phyloP scores from a whole-genome alignment of 1,140 invertebrate species.

The Pseudobourletiella spinata region DNA sequence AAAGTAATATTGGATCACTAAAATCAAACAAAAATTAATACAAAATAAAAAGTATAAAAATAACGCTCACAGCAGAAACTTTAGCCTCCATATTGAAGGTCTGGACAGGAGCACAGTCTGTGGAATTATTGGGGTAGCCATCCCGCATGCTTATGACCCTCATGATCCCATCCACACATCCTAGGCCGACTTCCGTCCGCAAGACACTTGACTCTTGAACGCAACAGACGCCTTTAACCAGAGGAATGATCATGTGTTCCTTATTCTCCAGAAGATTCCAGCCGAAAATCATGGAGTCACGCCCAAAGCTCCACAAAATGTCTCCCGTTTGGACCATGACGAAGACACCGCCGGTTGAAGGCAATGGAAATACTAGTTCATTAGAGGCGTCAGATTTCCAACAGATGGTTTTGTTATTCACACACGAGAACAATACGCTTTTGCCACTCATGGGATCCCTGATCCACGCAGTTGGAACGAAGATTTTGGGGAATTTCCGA shows the following conservation, averaged over 20 bases:
- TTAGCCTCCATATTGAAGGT: constrained; percentile 24
- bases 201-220: constrained; percentile 12
- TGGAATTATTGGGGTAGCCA: constrained; percentile 12
- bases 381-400: neutral
- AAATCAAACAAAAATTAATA: constrained; percentile 1
- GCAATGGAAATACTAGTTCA: neutral
- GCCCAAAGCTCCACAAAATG: constrained; percentile 23
- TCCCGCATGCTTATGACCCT: constrained; percentile 11
- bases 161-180: constrained; percentile 21
- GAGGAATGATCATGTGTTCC: constrained; percentile 20
- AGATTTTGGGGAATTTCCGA: constrained; percentile 3
- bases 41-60: neutral
- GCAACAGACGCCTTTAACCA: constrained; percentile 18
- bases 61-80: constrained; percentile 24
- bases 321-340: constrained; percentile 26
- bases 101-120: constrained; percentile 6
- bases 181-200: constrained; percentile 10
- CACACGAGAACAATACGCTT: neutral
- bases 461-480: constrained; percentile 7
- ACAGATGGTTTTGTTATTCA: neutral
- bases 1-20: neutral
- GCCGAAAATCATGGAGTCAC: constrained; percentile 27
- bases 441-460: constrained; percentile 15
- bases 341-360: constrained; percentile 29
- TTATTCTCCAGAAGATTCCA: constrained; percentile 22